Conservation (phyloP, 2,888 invertebrate genomes). For the Myopa testacea region DNA sequence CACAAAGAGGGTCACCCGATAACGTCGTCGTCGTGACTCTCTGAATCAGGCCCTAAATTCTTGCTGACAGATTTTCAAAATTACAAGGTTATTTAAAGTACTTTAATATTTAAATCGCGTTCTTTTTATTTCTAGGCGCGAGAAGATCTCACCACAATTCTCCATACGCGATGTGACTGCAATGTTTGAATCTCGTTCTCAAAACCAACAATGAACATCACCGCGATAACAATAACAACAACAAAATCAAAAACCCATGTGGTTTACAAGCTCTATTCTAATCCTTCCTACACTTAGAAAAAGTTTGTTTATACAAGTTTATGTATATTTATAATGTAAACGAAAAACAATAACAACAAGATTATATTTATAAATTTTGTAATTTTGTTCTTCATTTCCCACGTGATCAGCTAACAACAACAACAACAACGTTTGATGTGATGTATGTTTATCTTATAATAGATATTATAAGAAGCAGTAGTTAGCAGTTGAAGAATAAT, state of each 20-base stretch:
- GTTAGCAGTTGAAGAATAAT: slow-evolving; percentile 12
- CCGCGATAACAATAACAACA: slow-evolving; percentile 25
- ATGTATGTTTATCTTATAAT: too few species aligned
- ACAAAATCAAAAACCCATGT: neutral
- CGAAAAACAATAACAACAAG: neutral
- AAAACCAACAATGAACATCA: slow-evolving; percentile 63
- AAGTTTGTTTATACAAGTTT: neutral
- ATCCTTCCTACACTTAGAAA: neutral
- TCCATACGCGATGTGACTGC: slow-evolving; percentile 86
- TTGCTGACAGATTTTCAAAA: too few species aligned
- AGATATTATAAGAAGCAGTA: neutral
- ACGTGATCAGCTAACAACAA: neutral
- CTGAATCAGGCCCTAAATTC: too few species aligned
- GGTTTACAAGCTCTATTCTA: neutral
- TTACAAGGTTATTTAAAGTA: too few species aligned
- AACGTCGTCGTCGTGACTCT: too few species aligned
- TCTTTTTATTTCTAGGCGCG: slow-evolving; percentile 70
- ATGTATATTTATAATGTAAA: neutral
- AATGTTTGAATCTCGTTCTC: slow-evolving; percentile 81
- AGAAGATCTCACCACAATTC: slow-evolving; percentile 78
- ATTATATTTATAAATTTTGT: slow-evolving; percentile 18
- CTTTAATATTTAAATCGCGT: neutral
- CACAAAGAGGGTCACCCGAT: too few species aligned
- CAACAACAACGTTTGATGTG: neutral
- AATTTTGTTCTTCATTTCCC: neutral